These are phyloP conservation scores for Hyaena hyaena DNA, from an alignment of 2,113 vertebrate genomes.

Conservation along the genomic window DNA sequence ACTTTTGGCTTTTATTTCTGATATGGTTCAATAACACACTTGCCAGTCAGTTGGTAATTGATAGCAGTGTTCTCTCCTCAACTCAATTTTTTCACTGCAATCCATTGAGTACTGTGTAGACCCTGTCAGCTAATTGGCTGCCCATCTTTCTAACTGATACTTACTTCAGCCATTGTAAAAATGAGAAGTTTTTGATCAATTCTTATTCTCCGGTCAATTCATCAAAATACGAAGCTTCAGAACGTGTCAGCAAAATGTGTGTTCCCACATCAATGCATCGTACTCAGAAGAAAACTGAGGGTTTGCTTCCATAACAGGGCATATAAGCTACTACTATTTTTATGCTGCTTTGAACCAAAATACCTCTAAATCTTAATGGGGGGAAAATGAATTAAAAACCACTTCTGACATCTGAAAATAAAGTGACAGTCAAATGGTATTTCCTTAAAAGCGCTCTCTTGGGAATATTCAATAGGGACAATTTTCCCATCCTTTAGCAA, in stretches of 20 bases:
- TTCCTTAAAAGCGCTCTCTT: slow-evolving; percentile 52
- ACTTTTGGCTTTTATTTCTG: background rate
- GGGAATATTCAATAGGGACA: background rate
- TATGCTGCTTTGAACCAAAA: slow-evolving; percentile 53
- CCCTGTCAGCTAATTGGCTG: background rate
- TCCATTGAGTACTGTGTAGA: slow-evolving; percentile 25
- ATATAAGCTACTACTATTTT: background rate
- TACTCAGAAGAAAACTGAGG: background rate
- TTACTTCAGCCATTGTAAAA: slow-evolving; percentile 56
- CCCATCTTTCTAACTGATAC: slow-evolving; percentile 44
- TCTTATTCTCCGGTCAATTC: slow-evolving; percentile 24
- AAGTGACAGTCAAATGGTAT: slow-evolving; percentile 42
- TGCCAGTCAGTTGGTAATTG: background rate
- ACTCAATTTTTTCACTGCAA: background rate
- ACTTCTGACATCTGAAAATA: slow-evolving; percentile 58
- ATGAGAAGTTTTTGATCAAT: slow-evolving; percentile 40
- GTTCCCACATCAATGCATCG: slow-evolving; percentile 30
- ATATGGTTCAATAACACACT: slow-evolving; percentile 51
- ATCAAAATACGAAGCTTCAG: slow-evolving; percentile 58
- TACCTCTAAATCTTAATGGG: slow-evolving; percentile 55
- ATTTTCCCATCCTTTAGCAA: slow-evolving; percentile 6
- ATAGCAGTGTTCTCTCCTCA: slow-evolving; percentile 18
- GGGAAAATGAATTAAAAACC: slow-evolving; percentile 52
- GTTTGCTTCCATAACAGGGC: background rate
- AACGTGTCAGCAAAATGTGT: slow-evolving; percentile 56